phyloP scores from a whole-genome alignment of 2,113 vertebrate species.

The Erythrolamprus reginae region DNA sequence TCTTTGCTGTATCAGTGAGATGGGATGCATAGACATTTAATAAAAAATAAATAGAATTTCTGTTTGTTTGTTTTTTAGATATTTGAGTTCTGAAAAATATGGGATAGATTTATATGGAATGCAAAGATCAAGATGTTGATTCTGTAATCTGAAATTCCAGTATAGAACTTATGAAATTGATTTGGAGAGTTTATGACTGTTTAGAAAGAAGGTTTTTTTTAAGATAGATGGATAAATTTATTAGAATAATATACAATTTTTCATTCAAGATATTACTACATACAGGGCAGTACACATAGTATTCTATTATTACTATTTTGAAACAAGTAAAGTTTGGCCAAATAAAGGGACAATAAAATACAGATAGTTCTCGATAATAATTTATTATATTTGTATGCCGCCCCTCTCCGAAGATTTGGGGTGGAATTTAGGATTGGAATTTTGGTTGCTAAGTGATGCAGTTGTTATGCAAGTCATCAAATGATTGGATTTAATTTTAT shows the following conservation, averaged over 20 bases:
- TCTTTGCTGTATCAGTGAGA: neutral
- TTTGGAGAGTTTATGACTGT: neutral
- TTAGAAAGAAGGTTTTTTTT: neutral
- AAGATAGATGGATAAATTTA: neutral
- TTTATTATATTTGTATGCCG: too few species aligned
- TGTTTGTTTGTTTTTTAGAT: neutral
- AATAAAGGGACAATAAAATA: neutral
- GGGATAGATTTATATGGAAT: too few species aligned
- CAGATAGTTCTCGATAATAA: too few species aligned
- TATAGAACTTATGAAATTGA: neutral
- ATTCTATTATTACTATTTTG: neutral
- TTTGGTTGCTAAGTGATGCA: neutral
- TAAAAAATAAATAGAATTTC: too few species aligned
- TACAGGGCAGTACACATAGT: neutral
- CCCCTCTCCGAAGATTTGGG: too few species aligned
- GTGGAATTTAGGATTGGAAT: neutral
- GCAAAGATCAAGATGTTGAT: neutral
- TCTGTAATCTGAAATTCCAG: neutral
- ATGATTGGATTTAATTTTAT: neutral
- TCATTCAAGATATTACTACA: neutral
- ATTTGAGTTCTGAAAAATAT: neutral
- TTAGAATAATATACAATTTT: neutral
- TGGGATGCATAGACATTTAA: too few species aligned
- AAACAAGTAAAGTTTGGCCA: neutral
- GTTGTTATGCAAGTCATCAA: neutral